A percentile compares a stretch with the other conserved stretches of the same genome.
phyloP scores from a whole-genome alignment of 2,113 vertebrate genomes.

The Rhipidura dahli region DNA sequence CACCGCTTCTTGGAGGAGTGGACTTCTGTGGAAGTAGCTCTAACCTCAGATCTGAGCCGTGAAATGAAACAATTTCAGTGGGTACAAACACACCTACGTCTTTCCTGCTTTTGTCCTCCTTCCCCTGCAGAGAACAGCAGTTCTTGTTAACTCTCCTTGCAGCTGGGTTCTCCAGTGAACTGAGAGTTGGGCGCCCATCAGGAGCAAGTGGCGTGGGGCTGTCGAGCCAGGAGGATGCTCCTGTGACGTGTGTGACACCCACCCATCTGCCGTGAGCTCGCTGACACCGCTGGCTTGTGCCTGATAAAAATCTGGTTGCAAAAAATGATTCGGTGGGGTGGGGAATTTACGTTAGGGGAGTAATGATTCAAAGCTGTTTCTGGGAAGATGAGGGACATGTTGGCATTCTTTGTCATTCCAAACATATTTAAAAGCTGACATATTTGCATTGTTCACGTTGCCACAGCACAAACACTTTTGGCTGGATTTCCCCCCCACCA shows the following conservation, averaged over 20 bases:
- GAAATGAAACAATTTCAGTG: neutral
- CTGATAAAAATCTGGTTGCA: slow-evolving; percentile 29
- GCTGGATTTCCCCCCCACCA: neutral
- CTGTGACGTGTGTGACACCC: neutral
- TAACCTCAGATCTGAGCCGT: neutral
- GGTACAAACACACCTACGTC: neutral
- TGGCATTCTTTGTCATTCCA: slow-evolving; percentile 52
- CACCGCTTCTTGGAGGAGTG: rapidly evolving
- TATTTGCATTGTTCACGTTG: slow-evolving; percentile 40
- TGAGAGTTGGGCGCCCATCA: rapidly evolving
- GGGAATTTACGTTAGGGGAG: neutral
- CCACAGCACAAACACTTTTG: slow-evolving; percentile 36
- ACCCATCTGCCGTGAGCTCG: neutral
- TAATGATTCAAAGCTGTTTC: slow-evolving; percentile 58
- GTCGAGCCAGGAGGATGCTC: neutral
- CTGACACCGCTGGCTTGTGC: neutral
- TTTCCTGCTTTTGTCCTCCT: neutral
- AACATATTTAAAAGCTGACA: slow-evolving; percentile 55
- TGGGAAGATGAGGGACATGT: slow-evolving; percentile 49
- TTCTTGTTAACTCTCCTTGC: neutral
- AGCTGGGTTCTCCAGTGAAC: neutral
- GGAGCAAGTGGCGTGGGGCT: rapidly evolving
- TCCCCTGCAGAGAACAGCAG: neutral
- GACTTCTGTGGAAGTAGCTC: neutral
- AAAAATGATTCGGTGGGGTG: neutral